phyloP scores from a whole-genome alignment of 1,140 invertebrate species.

The Cyrtorhinus lividipennis region DNA sequence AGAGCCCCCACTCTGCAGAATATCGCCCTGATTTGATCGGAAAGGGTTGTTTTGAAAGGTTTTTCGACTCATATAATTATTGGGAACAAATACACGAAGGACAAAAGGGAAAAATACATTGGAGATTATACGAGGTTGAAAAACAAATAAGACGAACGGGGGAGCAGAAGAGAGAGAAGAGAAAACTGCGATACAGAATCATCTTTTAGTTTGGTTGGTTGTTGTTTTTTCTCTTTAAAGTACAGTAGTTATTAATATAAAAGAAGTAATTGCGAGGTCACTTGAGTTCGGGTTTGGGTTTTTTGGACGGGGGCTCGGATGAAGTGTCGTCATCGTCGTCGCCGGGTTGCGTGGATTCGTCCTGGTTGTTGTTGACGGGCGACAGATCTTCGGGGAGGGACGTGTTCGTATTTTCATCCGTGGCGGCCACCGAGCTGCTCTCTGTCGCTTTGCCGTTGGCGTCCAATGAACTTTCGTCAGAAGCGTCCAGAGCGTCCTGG shows the following conservation, averaged over 20 bases:
- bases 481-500: slow-evolving; percentile 14
- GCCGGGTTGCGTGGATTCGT: neutral
- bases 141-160: too few species aligned
- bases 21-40: too few species aligned
- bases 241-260: slow-evolving; percentile 6
- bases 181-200: neutral
- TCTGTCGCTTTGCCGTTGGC: slow-evolving; percentile 19
- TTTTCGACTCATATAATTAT: neutral
- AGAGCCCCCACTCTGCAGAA: too few species aligned
- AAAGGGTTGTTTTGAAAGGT: too few species aligned
- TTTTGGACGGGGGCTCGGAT: slow-evolving; percentile 21
- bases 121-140: neutral
- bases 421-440: slow-evolving; percentile 9
- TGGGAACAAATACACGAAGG: neutral
- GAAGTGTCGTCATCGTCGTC: slow-evolving; percentile 15
- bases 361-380: slow-evolving; percentile 14
- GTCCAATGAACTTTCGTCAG: slow-evolving; percentile 16
- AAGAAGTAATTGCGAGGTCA: slow-evolving; percentile 16
- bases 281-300: slow-evolving; percentile 21
- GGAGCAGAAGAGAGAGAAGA: neutral
- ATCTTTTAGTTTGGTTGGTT: neutral
- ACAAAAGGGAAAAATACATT: neutral
- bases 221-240: neutral
- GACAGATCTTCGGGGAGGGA: slow-evolving; percentile 20
- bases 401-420: slow-evolving; percentile 21